Evolutionary conservation across 2,888 invertebrate species (phyloP), one percentile per base, ranked within the genome.

Genomic region (Tetragonisca angustula): DNA sequence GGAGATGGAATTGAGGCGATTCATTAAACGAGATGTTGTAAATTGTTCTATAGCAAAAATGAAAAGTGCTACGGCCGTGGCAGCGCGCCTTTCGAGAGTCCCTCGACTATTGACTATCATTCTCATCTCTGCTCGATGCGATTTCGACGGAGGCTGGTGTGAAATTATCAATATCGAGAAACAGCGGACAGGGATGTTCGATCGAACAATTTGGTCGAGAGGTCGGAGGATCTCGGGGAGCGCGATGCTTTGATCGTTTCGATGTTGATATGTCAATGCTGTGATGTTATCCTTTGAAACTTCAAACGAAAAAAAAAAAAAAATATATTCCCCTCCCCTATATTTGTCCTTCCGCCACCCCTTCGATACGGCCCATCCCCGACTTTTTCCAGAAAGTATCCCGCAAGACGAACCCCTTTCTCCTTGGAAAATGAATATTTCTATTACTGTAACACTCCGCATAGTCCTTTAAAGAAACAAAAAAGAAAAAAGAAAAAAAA

Each of bases 221-320:
- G 32, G 70, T 77, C 54, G 70, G 73, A 49, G 70, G 80, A 15
- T 83, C 81, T 81, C 81, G 84, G 82, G 61, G 79, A n/a, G 81
- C 86, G 86, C 71, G 89, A 62, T 86, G 86, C 84, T 82, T 78
- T 64, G 90, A 88, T 92, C 91, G 92, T 92, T 92, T 93, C 92
- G 90, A 93, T 94, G 93, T 94, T 93, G 93, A 93, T 93, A 93
- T 93, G 91, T 92, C 91, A 92, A 93, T 93, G 92, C 93, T 94
- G 94, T 94, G 93, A 94, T 94, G 93, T 93, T 93, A 93, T 92
- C 91, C 93, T 91, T 91, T 92, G 90, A 92, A 91, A 91, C 85
- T 91, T 90, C 88, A 90, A 85, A 79, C 72, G 83, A 90, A 79
- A 80, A 52, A 17, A 17, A 52, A 52, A 52, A 61, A 89, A 87